Base-by-base conservation (phyloP, 2,797 vertebrate species). In the Botia almorhae region DNA sequence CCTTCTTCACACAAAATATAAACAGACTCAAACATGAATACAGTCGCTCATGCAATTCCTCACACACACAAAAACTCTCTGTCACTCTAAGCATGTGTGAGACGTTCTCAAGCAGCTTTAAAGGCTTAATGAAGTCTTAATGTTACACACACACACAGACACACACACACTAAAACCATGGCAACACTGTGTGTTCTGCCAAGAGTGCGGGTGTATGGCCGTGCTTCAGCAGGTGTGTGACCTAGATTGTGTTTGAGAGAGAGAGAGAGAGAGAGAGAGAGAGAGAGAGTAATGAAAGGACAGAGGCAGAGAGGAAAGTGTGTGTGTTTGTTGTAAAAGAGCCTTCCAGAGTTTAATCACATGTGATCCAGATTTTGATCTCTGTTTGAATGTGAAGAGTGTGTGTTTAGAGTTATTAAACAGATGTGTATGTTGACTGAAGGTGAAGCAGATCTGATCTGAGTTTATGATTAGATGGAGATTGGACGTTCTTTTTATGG, bases 181-280 rank as follows among this genome's bases (percentile, higher is more conserved):
- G 84, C 82, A 86, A 84, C 84, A 86, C 76, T 82, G 74, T 80
- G 69, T 53, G 60, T 74, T 84, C 36, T 86, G 84, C 55, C 61
- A 64, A 82, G 76, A 86, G 79, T 83, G 80, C 83, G 82, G 73
- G 82, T 78, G 80, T 83, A 83, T 70, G 65, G 80, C 73, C 70
- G 63, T 83, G 82, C 82, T 85, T 87, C 79, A 81, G 85, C 81
- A 83, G 83, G 85, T 87, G 85, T 85, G 85, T 86, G 83, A 83
- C 82, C 81, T 81, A 83, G 83, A 79, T 83, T 85, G 81, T 85
- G 71, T 83, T 81, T 19, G 69, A 12, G 58, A 23, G 65, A 26
- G 23, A 26, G 23, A 26, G 23, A 53, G 51, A 69, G 63, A 60
- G 73, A 76, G 69, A 69, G 67, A 17, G 51, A 58, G 72, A 53